Percentiles rank a stretch among this genome's conserved stretches.
These are phyloP conservation scores for Emmelina monodactyla DNA, from an alignment of 2,888 invertebrate genomes.

Conservation along the genomic window DNA sequence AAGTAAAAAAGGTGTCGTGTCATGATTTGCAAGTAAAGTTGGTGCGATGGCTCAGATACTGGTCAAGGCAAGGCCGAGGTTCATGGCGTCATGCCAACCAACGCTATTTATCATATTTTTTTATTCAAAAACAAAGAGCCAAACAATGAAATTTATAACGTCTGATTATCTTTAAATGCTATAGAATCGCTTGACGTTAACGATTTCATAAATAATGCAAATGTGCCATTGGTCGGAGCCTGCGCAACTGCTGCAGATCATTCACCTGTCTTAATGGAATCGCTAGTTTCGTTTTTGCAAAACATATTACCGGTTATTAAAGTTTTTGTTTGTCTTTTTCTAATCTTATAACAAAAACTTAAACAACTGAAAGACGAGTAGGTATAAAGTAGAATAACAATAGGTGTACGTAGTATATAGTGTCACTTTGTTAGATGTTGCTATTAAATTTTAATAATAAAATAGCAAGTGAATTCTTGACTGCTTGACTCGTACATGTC, in stretches of 20 bases:
- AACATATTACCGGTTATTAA: too few relatives aligned
- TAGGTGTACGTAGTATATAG: too few relatives aligned
- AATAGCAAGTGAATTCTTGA: too few relatives aligned
- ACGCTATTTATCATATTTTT: conserved; percentile 42
- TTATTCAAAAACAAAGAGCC: conserved; percentile 37
- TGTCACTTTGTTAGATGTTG: too few relatives aligned
- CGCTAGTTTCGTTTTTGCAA: conserved; percentile 4
- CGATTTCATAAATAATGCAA: background rate
- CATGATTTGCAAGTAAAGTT: background rate
- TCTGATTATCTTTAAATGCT: background rate
- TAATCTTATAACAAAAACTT: too few relatives aligned
- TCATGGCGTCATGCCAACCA: conserved; percentile 55
- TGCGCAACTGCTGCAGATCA: background rate
- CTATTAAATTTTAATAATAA: too few relatives aligned
- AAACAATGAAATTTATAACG: conserved; percentile 13
- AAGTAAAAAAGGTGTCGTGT: too few relatives aligned
- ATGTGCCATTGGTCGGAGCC: background rate
- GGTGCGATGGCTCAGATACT: conserved; percentile 36
- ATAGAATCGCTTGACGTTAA: background rate
- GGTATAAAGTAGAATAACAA: too few relatives aligned
- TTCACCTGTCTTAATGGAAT: conserved; percentile 15
- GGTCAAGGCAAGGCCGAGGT: conserved; percentile 58
- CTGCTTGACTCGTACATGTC: too few relatives aligned
- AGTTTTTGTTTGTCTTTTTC: too few relatives aligned
- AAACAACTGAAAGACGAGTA: too few relatives aligned